Percentiles rank a stretch among this genome's conserved stretches.
These are phyloP conservation scores for Neodiprion virginianus DNA, from an alignment of 1,140 invertebrate genomes.

Conservation along the genomic window DNA sequence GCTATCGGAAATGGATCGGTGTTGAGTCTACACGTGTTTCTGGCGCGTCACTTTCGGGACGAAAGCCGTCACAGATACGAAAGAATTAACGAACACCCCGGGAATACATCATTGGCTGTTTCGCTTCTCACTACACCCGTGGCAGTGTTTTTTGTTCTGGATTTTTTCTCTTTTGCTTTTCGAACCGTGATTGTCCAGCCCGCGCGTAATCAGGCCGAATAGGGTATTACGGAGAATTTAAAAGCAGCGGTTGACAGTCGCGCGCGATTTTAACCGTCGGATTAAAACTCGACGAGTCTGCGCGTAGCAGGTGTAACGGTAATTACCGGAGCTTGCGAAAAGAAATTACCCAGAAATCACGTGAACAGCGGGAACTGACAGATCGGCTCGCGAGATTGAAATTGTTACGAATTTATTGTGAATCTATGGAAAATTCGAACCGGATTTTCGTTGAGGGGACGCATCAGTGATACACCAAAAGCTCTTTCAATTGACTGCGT, in stretches of 20 bases:
- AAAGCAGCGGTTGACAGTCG: constrained; percentile 14
- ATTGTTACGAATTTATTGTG: no score
- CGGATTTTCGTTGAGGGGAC: no score
- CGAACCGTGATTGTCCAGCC: not conserved
- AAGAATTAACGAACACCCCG: not conserved
- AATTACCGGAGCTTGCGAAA: not conserved
- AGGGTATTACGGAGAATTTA: not conserved
- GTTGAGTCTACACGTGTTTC: not conserved
- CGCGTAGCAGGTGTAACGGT: not conserved
- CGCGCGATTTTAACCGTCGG: constrained; percentile 39
- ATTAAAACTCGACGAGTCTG: constrained; percentile 36
- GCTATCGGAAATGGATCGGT: not conserved
- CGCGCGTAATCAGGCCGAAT: not conserved
- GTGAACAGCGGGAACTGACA: no score
- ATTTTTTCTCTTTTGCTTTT: not conserved
- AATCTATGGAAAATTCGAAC: no score
- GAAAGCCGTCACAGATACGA: not conserved
- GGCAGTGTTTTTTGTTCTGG: no score
- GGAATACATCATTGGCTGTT: no score
- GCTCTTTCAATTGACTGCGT: no score
- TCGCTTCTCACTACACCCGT: no score
- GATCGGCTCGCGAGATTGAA: no score
- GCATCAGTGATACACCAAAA: no score
- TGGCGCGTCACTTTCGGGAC: no score
- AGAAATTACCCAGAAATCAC: no score